Evolutionary conservation across 1,140 invertebrate species (phyloP), one percentile per base, ranked within the genome.

Genomic region (Helicorthomorpha holstii): DNA sequence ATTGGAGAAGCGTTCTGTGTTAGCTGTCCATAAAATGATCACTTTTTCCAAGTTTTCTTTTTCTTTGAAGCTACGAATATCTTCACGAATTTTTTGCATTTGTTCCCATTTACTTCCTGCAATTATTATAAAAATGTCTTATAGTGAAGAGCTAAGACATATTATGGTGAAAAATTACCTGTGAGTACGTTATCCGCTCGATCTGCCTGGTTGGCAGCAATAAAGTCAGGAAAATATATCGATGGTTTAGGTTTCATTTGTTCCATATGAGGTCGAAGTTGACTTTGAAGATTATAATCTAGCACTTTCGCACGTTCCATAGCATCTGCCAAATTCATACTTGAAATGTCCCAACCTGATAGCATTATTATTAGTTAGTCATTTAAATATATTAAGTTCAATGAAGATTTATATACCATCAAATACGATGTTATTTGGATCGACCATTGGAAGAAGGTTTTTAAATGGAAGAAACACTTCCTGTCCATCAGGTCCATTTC

Each of bases 11-110:
- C 92, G 73, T 67, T 97, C 93, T 0, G 93, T 97, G 65, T 95
- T 97, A 0, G 91, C 93, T 0, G 91, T 96, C 92, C 93, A 97
- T 25, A 97, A 64, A 4, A 96, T 72, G 48, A 96, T 85, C 0
- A 95, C 75, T 63, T 83, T 81, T 49, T 94, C 87, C 14, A 79
- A 58, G 22, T 68, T 61, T 46, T 69, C 76, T 29, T 69, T 71
- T 25, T 71, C 62, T 58, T 84, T 83, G 65, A 94, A 95, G 57
- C 89, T 80, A 27, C 71, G 64, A 56, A 96, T 95, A 61, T 96
- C 89, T 4, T 73, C 70, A 25, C 85, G 74, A 21, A 95, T 75
- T 56, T 77, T 69, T 46, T 83, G 66, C 53, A 91, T 70, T 41
- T 57, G 53, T 61, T 88, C 80, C 49, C 68, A 63, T 57, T 79